Percentiles rank a stretch among this genome's conserved stretches.
phyloP scores from a whole-genome alignment of 2,888 invertebrate species.

The Dryomyza anilis region DNA sequence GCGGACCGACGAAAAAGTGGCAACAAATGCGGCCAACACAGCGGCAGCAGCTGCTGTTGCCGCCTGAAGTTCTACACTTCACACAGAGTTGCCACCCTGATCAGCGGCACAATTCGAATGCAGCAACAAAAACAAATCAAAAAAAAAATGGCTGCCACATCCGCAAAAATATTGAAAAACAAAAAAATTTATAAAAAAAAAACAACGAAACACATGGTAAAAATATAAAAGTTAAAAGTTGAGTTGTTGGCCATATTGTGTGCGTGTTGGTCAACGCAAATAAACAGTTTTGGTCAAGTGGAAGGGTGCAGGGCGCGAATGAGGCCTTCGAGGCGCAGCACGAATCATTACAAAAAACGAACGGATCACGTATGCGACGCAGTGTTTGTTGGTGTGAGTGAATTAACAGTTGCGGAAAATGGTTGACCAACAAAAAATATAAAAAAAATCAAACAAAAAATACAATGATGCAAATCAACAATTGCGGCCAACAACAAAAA shows the following conservation, averaged over 20 bases:
- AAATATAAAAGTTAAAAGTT: constrained; percentile 31
- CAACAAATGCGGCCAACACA: constrained; percentile 26
- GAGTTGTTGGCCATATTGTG: constrained; percentile 44
- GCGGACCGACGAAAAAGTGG: constrained; percentile 23
- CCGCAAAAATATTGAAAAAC: constrained; percentile 21
- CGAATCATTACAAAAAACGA: constrained; percentile 19
- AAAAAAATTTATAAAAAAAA: constrained; percentile 12
- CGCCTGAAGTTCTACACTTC: too few relatives aligned
- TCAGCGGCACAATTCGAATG: too few relatives aligned
- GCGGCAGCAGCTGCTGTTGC: constrained; percentile 22
- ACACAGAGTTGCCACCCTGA: background rate
- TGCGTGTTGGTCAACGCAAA: constrained; percentile 40
- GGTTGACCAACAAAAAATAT: constrained; percentile 42
- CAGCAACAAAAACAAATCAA: too few relatives aligned
- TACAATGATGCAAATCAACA: constrained; percentile 22
- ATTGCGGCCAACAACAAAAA: constrained; percentile 15
- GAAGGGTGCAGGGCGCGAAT: background rate
- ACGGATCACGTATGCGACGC: background rate
- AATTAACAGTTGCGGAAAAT: constrained; percentile 46
- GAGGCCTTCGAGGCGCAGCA: background rate
- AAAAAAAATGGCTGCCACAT: constrained; percentile 14
- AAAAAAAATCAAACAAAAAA: constrained; percentile 9
- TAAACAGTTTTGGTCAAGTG: constrained; percentile 22
- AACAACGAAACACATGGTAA: constrained; percentile 16
- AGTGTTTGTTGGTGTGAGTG: constrained; percentile 36